Evolutionary conservation across 2,113 vertebrate genomes (phyloP).

Genomic region (Mus musculus): GRCm39 chrX:38106001-38106500

Average conservation of each 20-base stretch:
- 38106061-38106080: constrained; percentile 55
- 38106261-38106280: neutral
- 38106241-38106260: constrained; percentile 6
- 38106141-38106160: constrained; percentile 34
- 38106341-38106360: neutral
- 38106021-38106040: constrained; percentile 70
- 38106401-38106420: constrained; percentile 11
- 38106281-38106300: constrained; percentile 9
- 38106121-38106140: constrained; percentile 57
- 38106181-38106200: constrained; percentile 33
- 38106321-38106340: constrained; percentile 14
- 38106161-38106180: constrained; percentile 41
- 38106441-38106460: constrained; percentile 59
- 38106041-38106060: constrained; percentile 17
- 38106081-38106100: constrained; percentile 60
- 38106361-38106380: neutral
- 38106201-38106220: constrained; percentile 19
- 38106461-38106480: constrained; percentile 40
- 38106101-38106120: constrained; percentile 46
- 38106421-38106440: constrained; percentile 34
- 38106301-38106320: neutral
- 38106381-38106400: constrained; percentile 36
- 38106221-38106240: constrained; percentile 21
- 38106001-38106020: constrained; percentile 68
- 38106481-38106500: constrained; percentile 59